phyloP scores from a whole-genome alignment of 2,113 vertebrate species.

The Heterotilapia buettikoferi region DNA sequence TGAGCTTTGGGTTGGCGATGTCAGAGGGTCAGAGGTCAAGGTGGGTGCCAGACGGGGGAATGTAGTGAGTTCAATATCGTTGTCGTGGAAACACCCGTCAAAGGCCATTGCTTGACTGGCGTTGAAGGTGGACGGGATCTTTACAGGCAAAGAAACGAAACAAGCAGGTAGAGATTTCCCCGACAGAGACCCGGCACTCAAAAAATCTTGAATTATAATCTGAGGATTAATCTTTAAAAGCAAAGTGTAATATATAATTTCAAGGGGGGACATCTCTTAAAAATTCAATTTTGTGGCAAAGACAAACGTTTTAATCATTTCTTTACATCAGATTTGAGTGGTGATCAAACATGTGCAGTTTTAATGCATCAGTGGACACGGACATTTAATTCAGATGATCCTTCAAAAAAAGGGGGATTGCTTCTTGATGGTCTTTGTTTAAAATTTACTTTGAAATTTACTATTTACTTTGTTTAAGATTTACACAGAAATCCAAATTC shows the following conservation, averaged over 20 bases:
- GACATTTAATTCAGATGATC: too few species aligned
- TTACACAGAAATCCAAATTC: background rate
- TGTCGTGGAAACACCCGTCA: slow-evolving; percentile 83
- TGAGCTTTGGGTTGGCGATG: background rate
- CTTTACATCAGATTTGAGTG: background rate
- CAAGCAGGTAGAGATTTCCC: background rate
- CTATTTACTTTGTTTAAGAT: background rate
- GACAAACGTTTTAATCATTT: rapidly evolving
- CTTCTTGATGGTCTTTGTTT: too few species aligned
- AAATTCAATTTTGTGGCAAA: background rate
- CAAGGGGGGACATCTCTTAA: background rate
- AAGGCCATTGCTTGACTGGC: slow-evolving; percentile 88
- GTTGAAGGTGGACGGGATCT: slow-evolving; percentile 81
- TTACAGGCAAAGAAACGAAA: background rate
- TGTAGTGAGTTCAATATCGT: slow-evolving; percentile 72
- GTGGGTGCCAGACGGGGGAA: slow-evolving; percentile 42
- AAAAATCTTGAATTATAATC: background rate
- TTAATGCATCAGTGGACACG: background rate
- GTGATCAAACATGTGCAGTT: background rate
- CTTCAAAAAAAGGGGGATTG: too few species aligned
- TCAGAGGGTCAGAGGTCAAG: slow-evolving; percentile 37
- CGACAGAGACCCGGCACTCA: background rate
- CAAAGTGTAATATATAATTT: background rate
- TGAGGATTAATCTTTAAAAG: background rate
- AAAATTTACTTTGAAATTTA: too few species aligned